phyloP scores from a whole-genome alignment of 92 coral and sea anemone species.

The Epizoanthus fatuus region DNA sequence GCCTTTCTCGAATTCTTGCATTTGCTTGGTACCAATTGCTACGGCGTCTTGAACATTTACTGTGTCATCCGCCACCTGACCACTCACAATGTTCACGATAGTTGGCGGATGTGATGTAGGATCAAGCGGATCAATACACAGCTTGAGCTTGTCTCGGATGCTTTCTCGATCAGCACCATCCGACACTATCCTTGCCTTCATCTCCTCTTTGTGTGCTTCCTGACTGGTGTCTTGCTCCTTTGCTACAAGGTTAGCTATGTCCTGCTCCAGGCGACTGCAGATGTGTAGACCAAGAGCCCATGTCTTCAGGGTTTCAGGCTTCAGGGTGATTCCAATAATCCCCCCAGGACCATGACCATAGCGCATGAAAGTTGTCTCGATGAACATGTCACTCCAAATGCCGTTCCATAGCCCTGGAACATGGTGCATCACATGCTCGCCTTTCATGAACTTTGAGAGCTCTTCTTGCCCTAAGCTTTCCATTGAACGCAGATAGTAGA shows the following conservation, averaged over 20 bases:
- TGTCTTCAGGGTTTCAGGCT: conserved; percentile 74
- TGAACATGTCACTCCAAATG: conserved; percentile 75
- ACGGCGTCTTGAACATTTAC: conserved; percentile 67
- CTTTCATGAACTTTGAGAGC: conserved; percentile 59
- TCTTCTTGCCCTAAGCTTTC: conserved; percentile 51
- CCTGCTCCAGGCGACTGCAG: conserved; percentile 69
- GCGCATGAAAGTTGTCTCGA: conserved; percentile 73
- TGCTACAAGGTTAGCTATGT: conserved; percentile 20
- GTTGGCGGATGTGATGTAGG: conserved; percentile 60
- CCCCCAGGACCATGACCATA: conserved; percentile 73
- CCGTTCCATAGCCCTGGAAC: conserved; percentile 78
- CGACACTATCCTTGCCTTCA: conserved; percentile 44
- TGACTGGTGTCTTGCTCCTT: conserved; percentile 44
- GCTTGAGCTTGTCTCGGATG: conserved; percentile 54
- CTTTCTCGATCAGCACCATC: conserved; percentile 66
- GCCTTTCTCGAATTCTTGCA: conserved; percentile 64
- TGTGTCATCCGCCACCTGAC: conserved; percentile 56
- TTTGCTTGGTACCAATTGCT: conserved; percentile 51
- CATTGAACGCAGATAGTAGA: conserved; percentile 71
- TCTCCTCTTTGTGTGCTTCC: conserved; percentile 71
- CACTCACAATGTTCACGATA: conserved; percentile 73
- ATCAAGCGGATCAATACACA: conserved; percentile 73
- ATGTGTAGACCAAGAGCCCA: conserved; percentile 80
- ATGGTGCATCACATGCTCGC: conserved; percentile 70
- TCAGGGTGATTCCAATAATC: conserved; percentile 69